These are phyloP conservation scores for Oncorhynchus kisutch DNA, from an alignment of 2,113 vertebrate genomes.

Conservation along the genomic window DNA sequence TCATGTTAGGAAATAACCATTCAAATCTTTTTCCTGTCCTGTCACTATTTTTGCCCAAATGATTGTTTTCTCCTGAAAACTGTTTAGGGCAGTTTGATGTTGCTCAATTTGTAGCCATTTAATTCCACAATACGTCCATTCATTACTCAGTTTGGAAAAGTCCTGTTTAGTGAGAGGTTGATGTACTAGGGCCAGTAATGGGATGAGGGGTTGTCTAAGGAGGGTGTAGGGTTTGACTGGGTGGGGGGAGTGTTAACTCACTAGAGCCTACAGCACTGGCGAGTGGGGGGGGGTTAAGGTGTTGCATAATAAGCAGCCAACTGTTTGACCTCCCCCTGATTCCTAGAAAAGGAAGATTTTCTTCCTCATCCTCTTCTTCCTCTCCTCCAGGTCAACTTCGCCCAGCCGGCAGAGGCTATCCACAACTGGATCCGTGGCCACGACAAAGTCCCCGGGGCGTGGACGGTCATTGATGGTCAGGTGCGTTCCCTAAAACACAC, in stretches of 20 bases:
- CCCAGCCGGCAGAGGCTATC: slow-evolving; percentile 83
- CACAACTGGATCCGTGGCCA: slow-evolving; percentile 98
- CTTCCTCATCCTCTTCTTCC: neutral
- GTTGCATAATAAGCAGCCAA: slow-evolving; percentile 20
- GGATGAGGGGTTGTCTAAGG: neutral
- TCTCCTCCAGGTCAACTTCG: slow-evolving; percentile 74
- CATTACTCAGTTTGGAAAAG: slow-evolving; percentile 2
- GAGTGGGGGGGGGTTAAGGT: slow-evolving; percentile 21
- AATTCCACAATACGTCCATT: neutral
- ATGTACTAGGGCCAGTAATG: neutral
- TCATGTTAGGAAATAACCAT: too few species aligned
- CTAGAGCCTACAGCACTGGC: neutral
- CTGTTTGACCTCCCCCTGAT: slow-evolving; percentile 29
- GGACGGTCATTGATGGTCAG: slow-evolving; percentile 84
- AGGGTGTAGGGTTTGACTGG: neutral
- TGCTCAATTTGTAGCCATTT: neutral
- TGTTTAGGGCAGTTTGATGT: neutral
- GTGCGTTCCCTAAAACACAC: slow-evolving; percentile 60
- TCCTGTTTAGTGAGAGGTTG: neutral
- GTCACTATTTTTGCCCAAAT: too few species aligned
- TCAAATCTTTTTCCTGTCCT: too few species aligned
- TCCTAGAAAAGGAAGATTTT: slow-evolving; percentile 23
- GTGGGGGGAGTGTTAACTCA: slow-evolving; percentile 1
- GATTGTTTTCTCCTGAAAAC: neutral
- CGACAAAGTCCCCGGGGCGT: slow-evolving; percentile 96